phyloP scores from a whole-genome alignment of 1,140 invertebrate genomes.

The Drosophila nannoptera region DNA sequence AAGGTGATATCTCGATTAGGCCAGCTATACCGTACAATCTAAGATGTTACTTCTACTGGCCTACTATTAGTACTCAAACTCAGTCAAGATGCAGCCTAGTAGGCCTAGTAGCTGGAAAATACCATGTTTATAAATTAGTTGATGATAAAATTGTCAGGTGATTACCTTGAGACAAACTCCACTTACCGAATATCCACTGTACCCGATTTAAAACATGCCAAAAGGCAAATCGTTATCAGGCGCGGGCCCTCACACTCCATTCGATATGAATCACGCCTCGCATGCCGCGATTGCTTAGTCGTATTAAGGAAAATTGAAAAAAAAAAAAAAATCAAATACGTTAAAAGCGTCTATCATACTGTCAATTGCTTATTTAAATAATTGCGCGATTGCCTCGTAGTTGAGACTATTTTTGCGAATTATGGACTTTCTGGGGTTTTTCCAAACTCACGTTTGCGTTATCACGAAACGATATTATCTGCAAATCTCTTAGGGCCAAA shows the following conservation, averaged over 20 bases:
- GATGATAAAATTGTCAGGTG: background rate
- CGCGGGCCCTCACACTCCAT: conserved; percentile 3
- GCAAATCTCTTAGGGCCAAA: conserved; percentile 5
- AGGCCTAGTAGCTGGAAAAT: too few relatives aligned
- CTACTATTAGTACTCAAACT: background rate
- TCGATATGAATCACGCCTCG: conserved; percentile 31
- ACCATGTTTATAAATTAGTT: background rate
- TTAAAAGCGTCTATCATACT: conserved; percentile 26
- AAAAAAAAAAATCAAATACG: too few relatives aligned
- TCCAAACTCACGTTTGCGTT: background rate
- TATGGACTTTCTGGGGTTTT: conserved; percentile 7
- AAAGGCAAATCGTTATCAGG: conserved; percentile 27
- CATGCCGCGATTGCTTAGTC: background rate
- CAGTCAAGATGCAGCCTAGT: too few relatives aligned
- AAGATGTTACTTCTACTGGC: background rate
- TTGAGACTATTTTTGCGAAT: conserved; percentile 5
- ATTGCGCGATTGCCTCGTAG: conserved; percentile 7
- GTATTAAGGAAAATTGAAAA: conserved; percentile 22
- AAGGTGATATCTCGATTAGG: background rate
- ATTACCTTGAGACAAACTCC: background rate
- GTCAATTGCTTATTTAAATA: conserved; percentile 32
- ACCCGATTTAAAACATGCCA: conserved; percentile 1
- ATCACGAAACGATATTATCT: conserved; percentile 33
- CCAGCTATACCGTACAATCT: background rate
- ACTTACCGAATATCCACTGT: conserved; percentile 22